A percentile compares a stretch with the other conserved stretches of the same genome.
These are phyloP conservation scores for Poecile montanus DNA, from an alignment of 2,797 vertebrate genomes.

Conservation along the genomic window DNA sequence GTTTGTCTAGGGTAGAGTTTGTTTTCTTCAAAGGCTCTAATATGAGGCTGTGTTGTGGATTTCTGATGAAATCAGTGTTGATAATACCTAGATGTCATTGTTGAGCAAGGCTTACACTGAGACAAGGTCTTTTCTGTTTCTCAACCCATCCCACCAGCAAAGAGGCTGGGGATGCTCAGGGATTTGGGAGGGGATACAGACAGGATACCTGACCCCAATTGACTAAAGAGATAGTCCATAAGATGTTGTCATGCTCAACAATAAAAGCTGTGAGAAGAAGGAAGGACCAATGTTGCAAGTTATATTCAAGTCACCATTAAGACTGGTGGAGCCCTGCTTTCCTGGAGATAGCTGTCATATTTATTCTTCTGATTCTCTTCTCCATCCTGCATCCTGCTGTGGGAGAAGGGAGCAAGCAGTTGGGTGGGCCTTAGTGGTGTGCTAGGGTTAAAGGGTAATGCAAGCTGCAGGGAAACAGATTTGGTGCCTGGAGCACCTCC, in stretches of 20 bases:
- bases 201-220: background rate
- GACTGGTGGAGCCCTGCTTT: background rate
- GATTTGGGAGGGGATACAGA: background rate
- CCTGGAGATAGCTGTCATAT: background rate
- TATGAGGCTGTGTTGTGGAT: background rate
- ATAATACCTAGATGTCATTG: background rate
- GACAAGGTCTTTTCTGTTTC: background rate
- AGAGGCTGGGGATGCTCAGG: too few species aligned
- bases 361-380: background rate
- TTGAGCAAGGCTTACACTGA: background rate
- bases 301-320: background rate
- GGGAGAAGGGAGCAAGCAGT: background rate
- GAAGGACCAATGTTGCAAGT: background rate
- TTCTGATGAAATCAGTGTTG: background rate
- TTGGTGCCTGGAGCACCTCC: fast-evolving
- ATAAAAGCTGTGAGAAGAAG: background rate
- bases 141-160: background rate
- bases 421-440: background rate
- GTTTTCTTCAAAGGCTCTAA: background rate
- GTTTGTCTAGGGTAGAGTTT: background rate
- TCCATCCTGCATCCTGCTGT: background rate
- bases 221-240: background rate
- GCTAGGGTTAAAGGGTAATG: background rate
- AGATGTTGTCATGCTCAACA: background rate
- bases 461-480: background rate